A percentile compares a stretch with the other conserved stretches of the same genome.
phyloP scores from a whole-genome alignment of 2,797 vertebrate genomes.

The Onychomys leucogaster region DNA sequence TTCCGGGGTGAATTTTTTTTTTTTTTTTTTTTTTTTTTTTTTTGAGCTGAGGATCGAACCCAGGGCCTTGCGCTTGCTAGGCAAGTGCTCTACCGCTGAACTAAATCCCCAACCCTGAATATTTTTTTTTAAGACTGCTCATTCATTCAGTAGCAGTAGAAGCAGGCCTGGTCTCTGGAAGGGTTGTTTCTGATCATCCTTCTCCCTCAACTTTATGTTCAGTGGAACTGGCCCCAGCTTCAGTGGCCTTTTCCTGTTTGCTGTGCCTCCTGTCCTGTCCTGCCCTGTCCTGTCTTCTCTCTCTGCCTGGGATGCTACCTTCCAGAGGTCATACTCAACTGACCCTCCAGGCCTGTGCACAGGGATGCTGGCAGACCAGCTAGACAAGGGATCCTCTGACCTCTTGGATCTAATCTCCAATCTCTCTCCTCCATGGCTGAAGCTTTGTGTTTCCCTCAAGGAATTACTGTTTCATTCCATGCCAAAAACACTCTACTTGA shows the following conservation, averaged over 20 bases:
- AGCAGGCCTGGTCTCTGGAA: too few relatives aligned
- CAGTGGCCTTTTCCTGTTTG: neutral
- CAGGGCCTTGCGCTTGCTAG: too few relatives aligned
- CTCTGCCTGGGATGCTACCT: neutral
- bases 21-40: neutral
- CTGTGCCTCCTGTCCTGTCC: neutral
- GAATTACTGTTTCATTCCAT: neutral
- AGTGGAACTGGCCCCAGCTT: neutral
- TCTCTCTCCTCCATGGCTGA: neutral
- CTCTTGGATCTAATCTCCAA: neutral
- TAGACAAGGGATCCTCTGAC: neutral
- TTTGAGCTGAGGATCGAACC: too few relatives aligned
- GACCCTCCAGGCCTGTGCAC: neutral
- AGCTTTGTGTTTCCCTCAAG: neutral
- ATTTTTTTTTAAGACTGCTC: neutral
- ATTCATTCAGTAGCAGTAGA: neutral
- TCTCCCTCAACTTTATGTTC: neutral
- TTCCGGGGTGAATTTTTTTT: neutral
- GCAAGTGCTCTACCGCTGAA: too few relatives aligned
- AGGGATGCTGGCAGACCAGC: too few relatives aligned
- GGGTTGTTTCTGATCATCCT: neutral
- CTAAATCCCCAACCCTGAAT: too few relatives aligned
- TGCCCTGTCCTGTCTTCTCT: neutral
- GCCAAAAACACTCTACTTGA: neutral
- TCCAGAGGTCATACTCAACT: neutral